Evolutionary conservation across 2,888 invertebrate species (phyloP).

Genomic region (Xestoiulus laeticollis): DNA sequence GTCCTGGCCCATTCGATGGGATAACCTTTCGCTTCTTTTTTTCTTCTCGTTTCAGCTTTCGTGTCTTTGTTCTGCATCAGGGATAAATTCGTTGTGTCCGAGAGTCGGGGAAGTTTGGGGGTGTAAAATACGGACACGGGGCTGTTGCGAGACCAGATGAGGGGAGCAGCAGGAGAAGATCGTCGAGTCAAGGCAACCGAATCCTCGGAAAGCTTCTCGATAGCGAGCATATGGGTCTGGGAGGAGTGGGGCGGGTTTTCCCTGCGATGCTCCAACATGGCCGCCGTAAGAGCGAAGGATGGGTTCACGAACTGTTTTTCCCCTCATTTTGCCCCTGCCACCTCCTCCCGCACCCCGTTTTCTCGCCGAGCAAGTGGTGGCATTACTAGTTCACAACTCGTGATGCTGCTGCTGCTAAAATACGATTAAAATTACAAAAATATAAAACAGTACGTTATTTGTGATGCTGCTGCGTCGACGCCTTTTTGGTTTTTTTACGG

Average conservation of each 20-base stretch:
- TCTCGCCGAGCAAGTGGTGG: not conserved
- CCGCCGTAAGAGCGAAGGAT: not conserved
- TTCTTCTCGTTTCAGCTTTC: not conserved
- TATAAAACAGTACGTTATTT: slow-evolving; percentile 17
- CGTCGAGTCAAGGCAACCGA: not conserved
- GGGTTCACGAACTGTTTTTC: not conserved
- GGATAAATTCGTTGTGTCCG: not conserved
- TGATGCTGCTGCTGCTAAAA: not conserved
- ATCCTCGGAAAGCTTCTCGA: not conserved
- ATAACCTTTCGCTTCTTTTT: not conserved
- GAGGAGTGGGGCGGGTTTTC: not conserved
- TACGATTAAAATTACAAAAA: slow-evolving; percentile 32
- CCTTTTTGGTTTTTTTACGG: not conserved
- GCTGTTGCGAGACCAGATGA: not conserved
- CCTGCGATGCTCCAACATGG: not conserved
- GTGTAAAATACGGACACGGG: not conserved
- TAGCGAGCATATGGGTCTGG: not conserved
- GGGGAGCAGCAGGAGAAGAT: not conserved
- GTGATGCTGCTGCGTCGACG: not conserved
- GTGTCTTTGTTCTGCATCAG: not conserved
- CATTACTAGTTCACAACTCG: not conserved
- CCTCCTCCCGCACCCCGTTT: not conserved
- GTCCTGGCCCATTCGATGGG: not conserved
- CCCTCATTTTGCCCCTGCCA: not conserved
- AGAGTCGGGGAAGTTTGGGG: not conserved